phyloP scores from a whole-genome alignment of 2,113 vertebrate genomes.

The Galemys pyrenaicus region DNA sequence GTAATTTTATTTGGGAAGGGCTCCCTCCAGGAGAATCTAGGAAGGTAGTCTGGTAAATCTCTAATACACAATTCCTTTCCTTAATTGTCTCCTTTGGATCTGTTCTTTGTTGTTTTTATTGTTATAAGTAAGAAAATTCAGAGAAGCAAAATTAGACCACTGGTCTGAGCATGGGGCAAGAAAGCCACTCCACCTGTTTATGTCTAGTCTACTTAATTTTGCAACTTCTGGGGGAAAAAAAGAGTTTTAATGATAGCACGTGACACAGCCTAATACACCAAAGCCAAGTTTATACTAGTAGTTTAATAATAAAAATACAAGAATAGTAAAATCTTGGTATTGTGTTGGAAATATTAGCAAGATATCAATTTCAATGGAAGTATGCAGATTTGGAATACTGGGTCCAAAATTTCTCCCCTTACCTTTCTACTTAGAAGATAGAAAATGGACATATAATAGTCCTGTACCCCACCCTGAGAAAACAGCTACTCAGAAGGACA shows the following conservation, averaged over 20 bases:
- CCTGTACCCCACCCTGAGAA: too few species aligned
- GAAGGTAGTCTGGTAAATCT: neutral
- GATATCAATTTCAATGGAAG: neutral
- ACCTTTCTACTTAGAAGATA: neutral
- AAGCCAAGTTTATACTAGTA: neutral
- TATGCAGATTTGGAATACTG: neutral
- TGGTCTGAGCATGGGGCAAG: neutral
- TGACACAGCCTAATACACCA: neutral
- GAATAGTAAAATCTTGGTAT: neutral
- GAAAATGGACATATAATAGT: neutral
- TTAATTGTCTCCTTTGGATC: neutral
- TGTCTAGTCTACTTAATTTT: neutral
- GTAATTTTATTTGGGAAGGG: neutral
- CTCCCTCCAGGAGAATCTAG: neutral
- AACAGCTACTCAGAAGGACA: too few species aligned
- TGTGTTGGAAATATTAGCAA: neutral
- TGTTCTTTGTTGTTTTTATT: neutral
- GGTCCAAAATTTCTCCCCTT: neutral
- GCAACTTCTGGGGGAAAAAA: neutral
- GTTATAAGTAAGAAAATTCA: neutral
- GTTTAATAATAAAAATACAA: neutral
- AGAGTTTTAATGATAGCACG: neutral
- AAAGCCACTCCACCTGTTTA: neutral
- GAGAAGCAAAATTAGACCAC: neutral
- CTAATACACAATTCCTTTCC: neutral